Base-by-base conservation (phyloP, 1,140 invertebrate genomes). In the Lepidotrigona ventralis region DNA sequence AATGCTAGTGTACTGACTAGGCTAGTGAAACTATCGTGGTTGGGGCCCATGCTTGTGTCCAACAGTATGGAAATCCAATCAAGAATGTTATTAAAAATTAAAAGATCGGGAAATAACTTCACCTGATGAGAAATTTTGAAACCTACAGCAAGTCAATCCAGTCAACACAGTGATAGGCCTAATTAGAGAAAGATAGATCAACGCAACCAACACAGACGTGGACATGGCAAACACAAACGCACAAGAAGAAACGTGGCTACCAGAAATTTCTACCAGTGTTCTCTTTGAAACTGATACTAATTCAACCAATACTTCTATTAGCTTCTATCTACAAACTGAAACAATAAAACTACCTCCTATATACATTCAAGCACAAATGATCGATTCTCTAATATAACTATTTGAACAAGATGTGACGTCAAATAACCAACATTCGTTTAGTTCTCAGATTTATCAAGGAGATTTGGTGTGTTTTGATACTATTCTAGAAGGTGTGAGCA, bases 271-370 rank as follows among this genome's bases (percentile, higher is more conserved):
- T 0, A 11, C 17, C 60, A 66, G 19, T n/a, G n/a, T 17, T 9
- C 4, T 51, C 14, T 17, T 2, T 14, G n/a, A 17, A 58, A 1
- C 23, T 19, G 2, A 64, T 15, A 6, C 8, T 2, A 9, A 0
- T 29, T 1, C 14, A 71, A 51, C n/a, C 3, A 6, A 17, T 1
- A 19, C 4, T 3, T 9, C 0, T 9, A 26, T 0, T 1, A 26
- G 11, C 0, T 46, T 46, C 2, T n/a, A 71, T 21, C 1, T 46
- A 46, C 39, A 46, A 46, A 46, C 8, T 46, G 39, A 71, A 71
- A n/a, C 14, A 53, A 2, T 15, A 15, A 19, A 71, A 17, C 46
- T 14, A 60, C n/a, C n/a, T 51, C n/a, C 1, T 51, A 6, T 26
- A 23, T 26, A 19, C 46, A 8, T 53, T 11, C n/a, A 53, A 29